Conservation (phyloP, 2,888 invertebrate genomes). For the Galerucella nymphaeae region DNA sequence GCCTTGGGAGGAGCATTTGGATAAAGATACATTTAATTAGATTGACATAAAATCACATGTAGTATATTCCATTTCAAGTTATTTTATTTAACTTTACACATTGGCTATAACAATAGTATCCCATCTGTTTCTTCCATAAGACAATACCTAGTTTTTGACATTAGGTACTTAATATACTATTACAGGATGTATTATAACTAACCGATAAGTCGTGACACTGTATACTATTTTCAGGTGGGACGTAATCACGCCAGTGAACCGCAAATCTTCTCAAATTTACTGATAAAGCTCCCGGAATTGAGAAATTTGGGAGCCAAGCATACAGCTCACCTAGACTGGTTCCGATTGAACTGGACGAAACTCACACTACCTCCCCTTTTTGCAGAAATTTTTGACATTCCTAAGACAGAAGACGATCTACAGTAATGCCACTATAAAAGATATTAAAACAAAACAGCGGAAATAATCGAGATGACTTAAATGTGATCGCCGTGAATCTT, state of each 20-base stretch:
- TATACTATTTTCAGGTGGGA: slow-evolving; percentile 63
- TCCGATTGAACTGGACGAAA: slow-evolving; percentile 87
- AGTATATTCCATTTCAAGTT: too few relatives aligned
- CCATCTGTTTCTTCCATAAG: too few relatives aligned
- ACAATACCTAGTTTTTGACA: too few relatives aligned
- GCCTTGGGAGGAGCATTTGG: too few relatives aligned
- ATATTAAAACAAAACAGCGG: slow-evolving; percentile 32
- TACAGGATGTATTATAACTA: too few relatives aligned
- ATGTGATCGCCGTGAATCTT: slow-evolving; percentile 51
- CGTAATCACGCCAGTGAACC: slow-evolving; percentile 72
- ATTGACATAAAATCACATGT: too few relatives aligned
- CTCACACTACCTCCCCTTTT: slow-evolving; percentile 91
- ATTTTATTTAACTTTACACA: too few relatives aligned
- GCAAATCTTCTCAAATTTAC: slow-evolving; percentile 69
- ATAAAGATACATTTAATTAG: too few relatives aligned
- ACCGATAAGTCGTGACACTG: too few relatives aligned
- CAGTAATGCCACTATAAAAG: slow-evolving; percentile 57
- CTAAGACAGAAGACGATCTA: slow-evolving; percentile 81
- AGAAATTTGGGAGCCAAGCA: slow-evolving; percentile 85
- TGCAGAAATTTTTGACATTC: slow-evolving; percentile 97
- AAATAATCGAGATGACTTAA: slow-evolving; percentile 30
- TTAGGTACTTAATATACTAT: too few relatives aligned
- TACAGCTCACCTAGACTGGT: slow-evolving; percentile 88
- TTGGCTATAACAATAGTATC: too few relatives aligned
- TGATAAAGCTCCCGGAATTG: slow-evolving; percentile 79